Base-by-base conservation (phyloP, 92 coral and sea anemone species). In the Hydrozoanthus gracilis region DNA sequence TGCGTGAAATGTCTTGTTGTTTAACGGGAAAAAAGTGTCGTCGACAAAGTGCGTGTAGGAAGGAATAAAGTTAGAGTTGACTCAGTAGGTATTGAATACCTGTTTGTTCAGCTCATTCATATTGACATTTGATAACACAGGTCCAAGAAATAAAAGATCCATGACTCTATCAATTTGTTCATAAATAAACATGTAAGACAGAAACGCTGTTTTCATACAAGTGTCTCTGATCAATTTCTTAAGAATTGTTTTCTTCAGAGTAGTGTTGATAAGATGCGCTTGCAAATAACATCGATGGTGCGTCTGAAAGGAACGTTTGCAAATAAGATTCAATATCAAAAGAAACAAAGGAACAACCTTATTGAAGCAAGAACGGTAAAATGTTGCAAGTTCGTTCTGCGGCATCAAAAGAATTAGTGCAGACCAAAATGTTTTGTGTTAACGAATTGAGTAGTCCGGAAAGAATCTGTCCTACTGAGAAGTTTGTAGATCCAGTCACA, bases 91-190 rank as follows among this genome's bases (percentile, higher is more conserved):
- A 70, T 39, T 68, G 58, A 58, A 90, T 83, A 12, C 82, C 60
- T 4, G 69, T 39, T 27, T 70, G 52, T 51, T 91, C 91, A 91
- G 77, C 27, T 91, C 91, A 7, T 89, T 84, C 78, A 79, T 74
- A 60, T 79, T 86, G 48, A 90, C 86, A 44, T 90, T 90, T 13
- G 87, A 87, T 18, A 88, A 45, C 13, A 76, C 84, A 69, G 87
- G 83, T 45, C 39, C 39, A 27, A 27, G 39, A 27, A 2, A n/a
- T n/a, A n/a, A n/a, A 62, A 88, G 73, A 73, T 84, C 91, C 83
- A 88, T 82, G 62, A 83, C 91, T 39, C 86, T 69, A 58, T 87
- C 86, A 4, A 87, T 72, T 77, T 87, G 86, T 48, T 87, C 90
- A 65, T 87, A 87, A 54, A 67, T 46, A 12, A 39, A 7, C 51